Conservation (phyloP, 1,140 invertebrate species). For the Zaprionus davidi region DNA sequence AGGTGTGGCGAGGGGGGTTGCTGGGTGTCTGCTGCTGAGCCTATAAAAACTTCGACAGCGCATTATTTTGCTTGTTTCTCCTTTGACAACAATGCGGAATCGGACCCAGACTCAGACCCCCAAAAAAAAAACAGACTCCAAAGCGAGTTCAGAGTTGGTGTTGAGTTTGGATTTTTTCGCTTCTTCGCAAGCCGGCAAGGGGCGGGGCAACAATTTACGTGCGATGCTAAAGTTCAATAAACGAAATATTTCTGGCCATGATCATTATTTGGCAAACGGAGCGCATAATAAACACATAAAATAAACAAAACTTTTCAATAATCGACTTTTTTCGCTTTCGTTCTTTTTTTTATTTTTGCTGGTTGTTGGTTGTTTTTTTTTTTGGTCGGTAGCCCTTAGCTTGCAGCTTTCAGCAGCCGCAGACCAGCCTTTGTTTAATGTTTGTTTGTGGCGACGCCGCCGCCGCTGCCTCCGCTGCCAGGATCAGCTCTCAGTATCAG, state of each 20-base stretch:
- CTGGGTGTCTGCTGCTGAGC: conserved; percentile 65
- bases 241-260: conserved; percentile 83
- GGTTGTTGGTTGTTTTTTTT: not conserved
- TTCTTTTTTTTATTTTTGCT: conserved; percentile 18
- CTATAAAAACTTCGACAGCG: conserved; percentile 81
- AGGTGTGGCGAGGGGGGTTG: not conserved
- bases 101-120: conserved; percentile 19
- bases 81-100: conserved; percentile 76
- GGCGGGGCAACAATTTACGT: conserved; percentile 72
- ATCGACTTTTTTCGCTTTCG: conserved; percentile 69
- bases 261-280: conserved; percentile 83
- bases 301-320: conserved; percentile 83
- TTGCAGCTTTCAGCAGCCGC: conserved; percentile 10
- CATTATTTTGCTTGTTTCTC: conserved; percentile 79
- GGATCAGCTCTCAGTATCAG: conserved; percentile 21
- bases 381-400: conserved; percentile 5
- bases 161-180: conserved; percentile 24
- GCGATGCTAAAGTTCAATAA: conserved; percentile 82
- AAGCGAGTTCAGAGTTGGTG: conserved; percentile 20
- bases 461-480: not conserved
- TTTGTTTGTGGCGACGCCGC: conserved; percentile 66
- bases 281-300: conserved; percentile 83
- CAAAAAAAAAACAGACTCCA: conserved; percentile 10
- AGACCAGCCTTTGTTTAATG: conserved; percentile 69
- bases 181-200: not conserved